These are phyloP conservation scores for Thera obeliscata DNA, from an alignment of 2,888 invertebrate species.

Conservation along the genomic window DNA sequence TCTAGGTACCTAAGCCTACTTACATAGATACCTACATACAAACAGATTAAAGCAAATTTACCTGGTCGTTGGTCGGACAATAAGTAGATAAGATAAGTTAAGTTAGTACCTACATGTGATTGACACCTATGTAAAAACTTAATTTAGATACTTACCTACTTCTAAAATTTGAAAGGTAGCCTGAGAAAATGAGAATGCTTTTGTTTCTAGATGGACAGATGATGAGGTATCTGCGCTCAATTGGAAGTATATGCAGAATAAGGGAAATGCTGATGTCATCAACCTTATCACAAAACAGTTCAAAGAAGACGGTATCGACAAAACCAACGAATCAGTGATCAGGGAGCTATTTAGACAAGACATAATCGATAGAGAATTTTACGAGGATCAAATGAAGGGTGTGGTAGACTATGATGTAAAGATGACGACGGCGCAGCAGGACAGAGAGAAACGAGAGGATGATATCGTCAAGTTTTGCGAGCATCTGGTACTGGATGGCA, in stretches of 20 bases:
- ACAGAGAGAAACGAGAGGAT: constrained; percentile 58
- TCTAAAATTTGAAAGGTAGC: too few species aligned
- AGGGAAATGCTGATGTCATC: constrained; percentile 80
- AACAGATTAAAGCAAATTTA: too few species aligned
- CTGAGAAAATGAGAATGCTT: not conserved
- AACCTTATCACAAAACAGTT: constrained; percentile 86
- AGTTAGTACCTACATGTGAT: too few species aligned
- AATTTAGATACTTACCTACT: too few species aligned
- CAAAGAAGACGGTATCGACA: constrained; percentile 83
- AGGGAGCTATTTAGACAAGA: constrained; percentile 86
- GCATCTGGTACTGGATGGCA: constrained; percentile 86
- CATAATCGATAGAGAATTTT: constrained; percentile 85
- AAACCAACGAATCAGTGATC: constrained; percentile 86
- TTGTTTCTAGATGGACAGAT: constrained; percentile 85
- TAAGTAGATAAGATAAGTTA: too few species aligned
- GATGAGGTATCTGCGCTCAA: constrained; percentile 87
- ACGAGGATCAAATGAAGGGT: constrained; percentile 77
- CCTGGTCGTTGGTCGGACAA: too few species aligned
- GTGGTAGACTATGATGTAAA: constrained; percentile 56
- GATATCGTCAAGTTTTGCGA: constrained; percentile 82
- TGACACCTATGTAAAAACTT: too few species aligned
- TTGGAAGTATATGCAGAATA: constrained; percentile 88
- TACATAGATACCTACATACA: too few species aligned
- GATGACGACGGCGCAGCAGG: constrained; percentile 48
- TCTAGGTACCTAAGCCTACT: too few species aligned